These are phyloP conservation scores for Pseudococcus jackbeardsleyi DNA, from an alignment of 2,888 invertebrate species.

Conservation along the genomic window DNA sequence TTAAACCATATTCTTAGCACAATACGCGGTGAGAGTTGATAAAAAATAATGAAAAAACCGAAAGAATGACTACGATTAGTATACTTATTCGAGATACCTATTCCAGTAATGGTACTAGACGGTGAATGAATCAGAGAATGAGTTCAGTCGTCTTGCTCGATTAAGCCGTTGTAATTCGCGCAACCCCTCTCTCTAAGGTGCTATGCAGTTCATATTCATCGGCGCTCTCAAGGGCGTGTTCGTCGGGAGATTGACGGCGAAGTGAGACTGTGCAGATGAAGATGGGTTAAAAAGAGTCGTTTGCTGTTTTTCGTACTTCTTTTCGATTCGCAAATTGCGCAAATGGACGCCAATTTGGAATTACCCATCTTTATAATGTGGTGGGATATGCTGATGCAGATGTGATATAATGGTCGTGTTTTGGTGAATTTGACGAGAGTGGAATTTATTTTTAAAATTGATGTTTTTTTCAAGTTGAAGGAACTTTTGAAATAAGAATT, in stretches of 20 bases:
- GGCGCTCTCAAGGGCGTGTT: constrained; percentile 55
- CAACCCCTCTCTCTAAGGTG: constrained; percentile 59
- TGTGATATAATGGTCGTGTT: not conserved
- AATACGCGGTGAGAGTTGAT: constrained; percentile 37
- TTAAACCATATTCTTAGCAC: not conserved
- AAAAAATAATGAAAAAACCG: not conserved
- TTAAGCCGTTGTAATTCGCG: constrained; percentile 57
- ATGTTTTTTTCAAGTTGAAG: no score
- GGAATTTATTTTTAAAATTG: not conserved
- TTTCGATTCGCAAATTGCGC: not conserved
- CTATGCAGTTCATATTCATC: constrained; percentile 25
- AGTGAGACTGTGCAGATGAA: not conserved
- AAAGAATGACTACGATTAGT: not conserved
- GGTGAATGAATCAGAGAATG: constrained; percentile 62
- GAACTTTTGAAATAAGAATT: no score
- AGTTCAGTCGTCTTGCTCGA: constrained; percentile 63
- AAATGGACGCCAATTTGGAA: not conserved
- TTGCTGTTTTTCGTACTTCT: not conserved
- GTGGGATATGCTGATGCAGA: not conserved
- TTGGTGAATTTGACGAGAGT: not conserved
- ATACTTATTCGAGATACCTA: constrained; percentile 43
- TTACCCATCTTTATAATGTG: not conserved
- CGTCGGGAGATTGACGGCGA: not conserved
- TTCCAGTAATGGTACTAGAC: constrained; percentile 61
- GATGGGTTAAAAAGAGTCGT: not conserved